Evolutionary conservation across 92 coral and sea anemone species (phyloP), one percentile per base, ranked within the genome.

Genomic region (Micromussa lordhowensis): DNA sequence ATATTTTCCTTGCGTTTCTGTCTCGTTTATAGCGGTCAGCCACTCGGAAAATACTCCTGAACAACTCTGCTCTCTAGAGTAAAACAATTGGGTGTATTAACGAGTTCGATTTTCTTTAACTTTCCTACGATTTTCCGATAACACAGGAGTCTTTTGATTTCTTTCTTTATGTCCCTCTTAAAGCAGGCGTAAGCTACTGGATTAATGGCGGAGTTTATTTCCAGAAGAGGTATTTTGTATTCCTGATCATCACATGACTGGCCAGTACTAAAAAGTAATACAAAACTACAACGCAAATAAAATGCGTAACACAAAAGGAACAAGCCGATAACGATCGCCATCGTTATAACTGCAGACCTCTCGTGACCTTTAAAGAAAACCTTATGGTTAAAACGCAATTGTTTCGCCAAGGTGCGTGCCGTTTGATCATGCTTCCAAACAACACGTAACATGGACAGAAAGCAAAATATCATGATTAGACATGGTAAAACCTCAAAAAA

Each of bases 171-270:
- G 31, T 79, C 83, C 5, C 83, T 79, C 38, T 79, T 79, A 70
- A 9, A 58, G 14, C 59, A 32, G 13, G 83, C 53, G 26, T 79
- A 79, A 13, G 83, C 69, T 19, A 79, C 8, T 7, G 83, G 83
- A 24, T 79, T 79, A 18, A 79, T 31, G 32, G 83, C 83, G 11
- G 83, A 79, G 71, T 79, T 79, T 58, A 79, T 32, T 30, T 21
- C 51, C 11, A 79, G 18, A 29, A 57, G 1, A 29, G 83, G 83
- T 18, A 79, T 31, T 79, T 79, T 79, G 24, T 31, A 58, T 79
- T 57, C 28, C 9, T 14, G 3, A 32, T 79, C 83, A 18, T 79
- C 15, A 58, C 83, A 79, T 16, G 49, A 2, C 30, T 17, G 11
- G 32, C 32, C 21, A 12, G 17, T 1, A 30, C 35, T 21, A 3